Evolutionary conservation across 2,797 vertebrate genomes (phyloP).

Genomic region (Gastrophryne carolinensis): DNA sequence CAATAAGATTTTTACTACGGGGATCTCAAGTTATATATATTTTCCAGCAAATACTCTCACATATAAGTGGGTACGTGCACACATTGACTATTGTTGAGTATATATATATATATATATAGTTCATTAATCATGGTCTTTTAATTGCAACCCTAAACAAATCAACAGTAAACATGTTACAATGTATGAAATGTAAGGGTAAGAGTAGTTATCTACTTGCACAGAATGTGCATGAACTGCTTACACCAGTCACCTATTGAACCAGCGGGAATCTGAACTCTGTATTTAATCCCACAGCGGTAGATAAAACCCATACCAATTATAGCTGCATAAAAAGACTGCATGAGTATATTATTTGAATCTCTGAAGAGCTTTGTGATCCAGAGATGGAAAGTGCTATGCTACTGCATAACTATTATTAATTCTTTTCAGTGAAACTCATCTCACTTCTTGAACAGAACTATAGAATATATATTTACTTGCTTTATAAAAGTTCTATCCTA

Average conservation of each 20-base stretch:
- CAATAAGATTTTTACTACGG: too few relatives aligned
- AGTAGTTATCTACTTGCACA: slow-evolving; percentile 8
- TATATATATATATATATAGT: too few relatives aligned
- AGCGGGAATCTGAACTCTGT: slow-evolving; percentile 14
- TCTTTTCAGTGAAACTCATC: slow-evolving; percentile 27
- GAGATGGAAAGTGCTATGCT: slow-evolving; percentile 40
- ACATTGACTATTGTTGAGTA: too few relatives aligned
- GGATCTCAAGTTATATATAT: too few relatives aligned
- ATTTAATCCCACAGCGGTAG: slow-evolving; percentile 45
- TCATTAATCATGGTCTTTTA: too few relatives aligned
- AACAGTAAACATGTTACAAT: background rate
- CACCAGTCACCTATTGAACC: slow-evolving; percentile 14
- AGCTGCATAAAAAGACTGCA: slow-evolving; percentile 37
- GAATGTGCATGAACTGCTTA: slow-evolving; percentile 16
- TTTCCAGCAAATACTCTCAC: too few relatives aligned
- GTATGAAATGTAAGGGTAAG: background rate
- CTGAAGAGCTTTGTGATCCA: slow-evolving; percentile 42
- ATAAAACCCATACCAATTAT: slow-evolving; percentile 42
- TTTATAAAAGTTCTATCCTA: background rate
- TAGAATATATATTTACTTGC: slow-evolving; percentile 27
- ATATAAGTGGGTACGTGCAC: too few relatives aligned
- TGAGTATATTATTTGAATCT: slow-evolving; percentile 46
- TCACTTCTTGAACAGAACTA: background rate
- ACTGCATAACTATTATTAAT: slow-evolving; percentile 41
- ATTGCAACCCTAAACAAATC: too few relatives aligned